Percentiles rank a stretch among this genome's conserved stretches.
These are phyloP conservation scores for Tetragonisca angustula DNA, from an alignment of 2,888 invertebrate genomes.

Conservation along the genomic window DNA sequence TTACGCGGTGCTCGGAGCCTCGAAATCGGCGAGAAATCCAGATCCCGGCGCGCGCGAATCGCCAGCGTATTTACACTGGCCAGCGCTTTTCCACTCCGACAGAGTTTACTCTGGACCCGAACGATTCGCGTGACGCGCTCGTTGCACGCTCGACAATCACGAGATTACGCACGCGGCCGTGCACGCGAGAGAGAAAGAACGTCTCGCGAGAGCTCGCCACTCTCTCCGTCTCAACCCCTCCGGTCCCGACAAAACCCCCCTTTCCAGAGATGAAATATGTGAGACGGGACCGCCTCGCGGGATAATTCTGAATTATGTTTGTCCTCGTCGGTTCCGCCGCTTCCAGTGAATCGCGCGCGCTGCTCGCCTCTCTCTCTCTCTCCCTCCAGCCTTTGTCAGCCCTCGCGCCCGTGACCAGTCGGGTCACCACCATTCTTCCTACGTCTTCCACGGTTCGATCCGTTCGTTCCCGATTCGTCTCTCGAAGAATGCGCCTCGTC, in stretches of 20 bases:
- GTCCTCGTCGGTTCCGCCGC: conserved; percentile 75
- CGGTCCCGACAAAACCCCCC: conserved; percentile 73
- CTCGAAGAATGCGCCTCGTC: conserved; percentile 49
- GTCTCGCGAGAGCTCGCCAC: neutral
- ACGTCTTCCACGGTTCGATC: conserved; percentile 54
- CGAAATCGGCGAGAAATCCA: neutral
- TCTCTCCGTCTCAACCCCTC: conserved; percentile 58
- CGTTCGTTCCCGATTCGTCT: conserved; percentile 62
- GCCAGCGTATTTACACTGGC: conserved; percentile 27
- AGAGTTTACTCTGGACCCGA: conserved; percentile 16
- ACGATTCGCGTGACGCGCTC: conserved; percentile 10
- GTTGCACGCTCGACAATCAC: conserved; percentile 52
- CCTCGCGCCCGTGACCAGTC: conserved; percentile 48
- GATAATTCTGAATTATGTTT: conserved; percentile 83
- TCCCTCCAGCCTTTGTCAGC: conserved; percentile 72
- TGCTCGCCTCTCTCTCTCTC: conserved; percentile 31
- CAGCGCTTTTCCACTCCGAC: neutral
- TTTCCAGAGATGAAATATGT: conserved; percentile 80
- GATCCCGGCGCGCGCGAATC: conserved; percentile 16
- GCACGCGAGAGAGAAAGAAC: conserved; percentile 14
- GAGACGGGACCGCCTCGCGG: conserved; percentile 77
- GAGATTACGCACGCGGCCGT: conserved; percentile 47
- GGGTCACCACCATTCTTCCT: conserved; percentile 56
- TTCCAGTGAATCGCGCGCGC: conserved; percentile 62
- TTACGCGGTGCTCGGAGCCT: neutral